Evolutionary conservation across 1,140 invertebrate genomes (phyloP).

Genomic region (Heterodera schachtii): DNA sequence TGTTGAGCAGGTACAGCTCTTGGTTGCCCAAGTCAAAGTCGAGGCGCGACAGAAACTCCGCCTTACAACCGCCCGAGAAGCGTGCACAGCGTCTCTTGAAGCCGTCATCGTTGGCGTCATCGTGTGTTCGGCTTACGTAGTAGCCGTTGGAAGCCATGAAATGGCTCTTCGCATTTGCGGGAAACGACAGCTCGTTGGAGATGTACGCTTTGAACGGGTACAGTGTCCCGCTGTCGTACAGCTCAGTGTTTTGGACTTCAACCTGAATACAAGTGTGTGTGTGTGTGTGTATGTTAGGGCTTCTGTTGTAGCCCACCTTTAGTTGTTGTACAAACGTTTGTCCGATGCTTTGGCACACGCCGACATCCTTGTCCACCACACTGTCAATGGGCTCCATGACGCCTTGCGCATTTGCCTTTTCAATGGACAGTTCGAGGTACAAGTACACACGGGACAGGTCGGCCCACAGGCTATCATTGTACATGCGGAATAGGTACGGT

Average conservation of each 20-base stretch:
- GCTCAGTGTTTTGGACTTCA: slow-evolving; percentile 17
- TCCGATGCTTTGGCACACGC: slow-evolving; percentile 32
- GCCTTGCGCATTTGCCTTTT: slow-evolving; percentile 3
- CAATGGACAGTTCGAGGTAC: slow-evolving; percentile 31
- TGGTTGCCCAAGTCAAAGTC: slow-evolving; percentile 47
- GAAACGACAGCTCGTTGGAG: slow-evolving; percentile 32
- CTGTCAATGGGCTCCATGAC: background rate
- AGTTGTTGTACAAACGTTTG: slow-evolving; percentile 45
- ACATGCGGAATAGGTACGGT: slow-evolving; percentile 17
- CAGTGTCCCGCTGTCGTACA: slow-evolving; percentile 38
- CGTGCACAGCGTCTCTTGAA: slow-evolving; percentile 11
- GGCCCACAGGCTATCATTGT: slow-evolving; percentile 33
- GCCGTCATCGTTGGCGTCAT: slow-evolving; percentile 25
- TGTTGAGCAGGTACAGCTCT: slow-evolving; percentile 37
- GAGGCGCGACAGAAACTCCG: slow-evolving; percentile 34
- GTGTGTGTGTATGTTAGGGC: no score
- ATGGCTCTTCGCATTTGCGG: slow-evolving; percentile 6
- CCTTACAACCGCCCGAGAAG: slow-evolving; percentile 3
- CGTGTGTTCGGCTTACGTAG: slow-evolving; percentile 18
- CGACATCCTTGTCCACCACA: background rate
- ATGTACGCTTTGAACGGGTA: slow-evolving; percentile 37
- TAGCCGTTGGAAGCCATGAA: slow-evolving; percentile 36
- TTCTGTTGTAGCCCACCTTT: slow-evolving; percentile 3
- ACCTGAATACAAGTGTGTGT: background rate
- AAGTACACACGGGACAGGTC: slow-evolving; percentile 36